Evolutionary conservation across 2,113 vertebrate genomes (phyloP), one percentile per base, ranked within the genome.

Genomic region (Poeciliopsis occidentalis): DNA sequence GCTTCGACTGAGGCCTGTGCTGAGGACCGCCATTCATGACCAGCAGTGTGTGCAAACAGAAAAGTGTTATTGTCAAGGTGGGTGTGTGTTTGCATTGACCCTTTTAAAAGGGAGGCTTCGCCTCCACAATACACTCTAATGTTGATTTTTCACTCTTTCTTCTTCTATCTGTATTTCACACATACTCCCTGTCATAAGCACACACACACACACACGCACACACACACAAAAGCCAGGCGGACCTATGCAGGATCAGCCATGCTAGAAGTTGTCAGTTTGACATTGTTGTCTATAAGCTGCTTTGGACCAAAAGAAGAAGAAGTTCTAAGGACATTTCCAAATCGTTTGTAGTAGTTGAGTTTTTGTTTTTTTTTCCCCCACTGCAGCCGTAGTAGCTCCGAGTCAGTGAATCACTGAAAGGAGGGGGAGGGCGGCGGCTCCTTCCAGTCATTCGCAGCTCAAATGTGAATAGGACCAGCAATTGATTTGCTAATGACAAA

Each of bases 401-500:
- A 76, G 82, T 82, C 65, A 64, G 54, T 63, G 81, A 79, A 71
- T 24, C 75, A 64, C 70, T 87, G 44, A 77, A 22, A 1, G 44
- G 89, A 82, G 83, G 44, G 89, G 84, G 83, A 78, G 81, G 84
- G 61, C 26, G 69, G 76, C 54, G n/a, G 70, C 79, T 81, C 39
- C 54, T 60, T 71, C 83, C 68, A 72, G 78, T 82, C 51, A 39
- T 34, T 68, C 79, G 71, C 64, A 29, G 64, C 76, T 51, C 73
- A 71, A 73, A 76, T 76, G 71, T 87, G 82, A 87, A 88, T 79
- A 84, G 79, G 79, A 87, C 63, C 41, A 54, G 60, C 87, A 88
- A 88, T 90, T 93, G 85, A 93, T 91, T 93, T 88, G 89, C 84
- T 91, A 88, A 88, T 89, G 88, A 89, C 73, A 82, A 84, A 78